Base-by-base conservation (phyloP, 1,140 invertebrate genomes). In the Scaptodrosophila lebanonensis region DNA sequence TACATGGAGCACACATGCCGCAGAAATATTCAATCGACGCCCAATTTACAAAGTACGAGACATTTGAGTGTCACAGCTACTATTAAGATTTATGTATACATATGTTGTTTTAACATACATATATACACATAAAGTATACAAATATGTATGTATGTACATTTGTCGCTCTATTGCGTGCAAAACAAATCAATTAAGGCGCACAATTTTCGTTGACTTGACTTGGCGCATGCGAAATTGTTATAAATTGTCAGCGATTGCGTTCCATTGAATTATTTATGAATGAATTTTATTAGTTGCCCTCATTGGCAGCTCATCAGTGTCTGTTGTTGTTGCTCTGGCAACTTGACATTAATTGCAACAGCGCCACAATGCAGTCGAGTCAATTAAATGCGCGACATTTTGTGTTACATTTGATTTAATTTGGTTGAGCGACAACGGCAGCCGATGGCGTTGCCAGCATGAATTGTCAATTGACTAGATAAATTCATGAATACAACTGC, bases 241-340 rank as follows among this genome's bases (percentile, higher is more conserved):
- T 77, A 77, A 79, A 77, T 77, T 77, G 72, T 52, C 48, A 54
- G 48, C 38, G 49, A 33, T 27, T 25, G 32, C 53, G 44, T 63
- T 54, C 69, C 65, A 82, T 79, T 79, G 75, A 79, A 79, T 79
- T 79, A 79, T 79, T 79, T 79, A 79, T 79, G 69, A 79, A 79
- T 79, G 73, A 79, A 77, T 79, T 77, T 77, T 77, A 77, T 77
- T 79, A 77, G 73, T 73, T 77, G 73, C 73, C 73, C 73, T 79
- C 73, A 77, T 77, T 77, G 73, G 64, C 68, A 69, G 70, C 73
- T 77, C 73, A 77, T 77, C 73, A 77, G 73, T 68, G 73, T 77
- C 73, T 54, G 8, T 8, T 4, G 3, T 25, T 25, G 22, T 3
- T 4, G 8, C 22, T 3, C 22, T 4, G 3, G 65, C 48, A 62